phyloP scores from a whole-genome alignment of 2,113 vertebrate species.

The Ailurus styani region DNA sequence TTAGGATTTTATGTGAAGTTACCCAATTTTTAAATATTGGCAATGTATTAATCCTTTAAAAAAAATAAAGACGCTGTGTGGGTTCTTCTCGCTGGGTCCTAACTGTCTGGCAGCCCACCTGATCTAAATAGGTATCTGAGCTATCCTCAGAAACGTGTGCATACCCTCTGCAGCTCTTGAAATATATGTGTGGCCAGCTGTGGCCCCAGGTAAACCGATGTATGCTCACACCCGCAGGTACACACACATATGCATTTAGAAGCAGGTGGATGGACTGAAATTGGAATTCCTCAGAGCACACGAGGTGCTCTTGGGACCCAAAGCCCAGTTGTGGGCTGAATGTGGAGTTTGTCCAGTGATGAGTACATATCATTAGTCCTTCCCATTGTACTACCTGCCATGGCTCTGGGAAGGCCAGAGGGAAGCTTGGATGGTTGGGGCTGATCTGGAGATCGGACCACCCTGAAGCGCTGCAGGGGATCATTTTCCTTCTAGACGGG shows the following conservation, averaged over 20 bases:
- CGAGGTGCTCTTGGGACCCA: neutral
- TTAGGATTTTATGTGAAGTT: neutral
- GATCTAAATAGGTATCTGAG: slow-evolving; percentile 10
- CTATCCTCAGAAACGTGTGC: neutral
- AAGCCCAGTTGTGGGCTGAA: neutral
- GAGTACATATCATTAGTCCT: neutral
- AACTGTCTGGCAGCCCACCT: neutral
- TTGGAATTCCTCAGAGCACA: neutral
- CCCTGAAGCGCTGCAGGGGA: neutral
- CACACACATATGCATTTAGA: neutral
- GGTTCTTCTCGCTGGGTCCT: neutral
- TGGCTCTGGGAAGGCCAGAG: neutral
- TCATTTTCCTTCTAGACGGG: neutral
- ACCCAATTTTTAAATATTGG: neutral
- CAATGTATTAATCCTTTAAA: neutral
- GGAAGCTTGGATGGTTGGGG: neutral
- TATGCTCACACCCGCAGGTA: neutral
- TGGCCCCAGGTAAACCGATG: neutral
- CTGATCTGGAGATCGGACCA: neutral
- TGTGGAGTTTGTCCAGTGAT: neutral
- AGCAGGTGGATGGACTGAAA: neutral
- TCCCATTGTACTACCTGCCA: neutral
- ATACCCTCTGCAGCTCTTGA: neutral
- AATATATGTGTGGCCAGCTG: neutral
- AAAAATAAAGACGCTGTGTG: neutral